phyloP scores from a whole-genome alignment of 2,797 vertebrate species.

The Benthosema pterotum region DNA sequence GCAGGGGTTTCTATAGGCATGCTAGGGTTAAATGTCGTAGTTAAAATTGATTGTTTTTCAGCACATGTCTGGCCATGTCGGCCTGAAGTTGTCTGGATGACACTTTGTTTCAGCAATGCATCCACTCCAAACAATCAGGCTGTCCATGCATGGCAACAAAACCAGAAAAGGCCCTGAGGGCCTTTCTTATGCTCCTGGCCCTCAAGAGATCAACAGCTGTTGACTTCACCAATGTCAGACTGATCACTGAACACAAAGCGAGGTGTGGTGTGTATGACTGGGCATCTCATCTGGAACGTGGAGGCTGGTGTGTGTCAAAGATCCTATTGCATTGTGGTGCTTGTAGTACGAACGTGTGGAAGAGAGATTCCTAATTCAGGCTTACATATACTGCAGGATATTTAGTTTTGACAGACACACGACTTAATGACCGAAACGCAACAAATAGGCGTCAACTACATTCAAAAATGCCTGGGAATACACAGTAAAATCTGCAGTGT shows the following conservation, averaged over 20 bases:
- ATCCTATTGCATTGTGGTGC: neutral
- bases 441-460: neutral
- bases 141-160: neutral
- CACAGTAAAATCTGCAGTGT: too few relatives aligned
- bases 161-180: neutral
- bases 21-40: neutral
- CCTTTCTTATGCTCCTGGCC: neutral
- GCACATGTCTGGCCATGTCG: too few relatives aligned
- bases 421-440: neutral
- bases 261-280: constrained; percentile 15
- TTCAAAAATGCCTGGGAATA: neutral
- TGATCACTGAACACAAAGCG: constrained; percentile 17
- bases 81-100: neutral
- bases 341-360: neutral
- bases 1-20: neutral
- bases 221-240: constrained; percentile 25
- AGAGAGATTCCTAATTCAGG: too few relatives aligned
- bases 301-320: constrained; percentile 6
- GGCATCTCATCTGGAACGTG: constrained; percentile 40
- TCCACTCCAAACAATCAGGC: constrained; percentile 9
- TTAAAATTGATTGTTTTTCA: too few relatives aligned
- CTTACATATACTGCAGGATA: too few relatives aligned
- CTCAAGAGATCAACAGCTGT: neutral
- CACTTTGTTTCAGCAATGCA: neutral
- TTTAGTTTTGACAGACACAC: too few relatives aligned